Evolutionary conservation across 2,888 invertebrate species (phyloP), one percentile per base, ranked within the genome.

Genomic region (Anticlea derivata): DNA sequence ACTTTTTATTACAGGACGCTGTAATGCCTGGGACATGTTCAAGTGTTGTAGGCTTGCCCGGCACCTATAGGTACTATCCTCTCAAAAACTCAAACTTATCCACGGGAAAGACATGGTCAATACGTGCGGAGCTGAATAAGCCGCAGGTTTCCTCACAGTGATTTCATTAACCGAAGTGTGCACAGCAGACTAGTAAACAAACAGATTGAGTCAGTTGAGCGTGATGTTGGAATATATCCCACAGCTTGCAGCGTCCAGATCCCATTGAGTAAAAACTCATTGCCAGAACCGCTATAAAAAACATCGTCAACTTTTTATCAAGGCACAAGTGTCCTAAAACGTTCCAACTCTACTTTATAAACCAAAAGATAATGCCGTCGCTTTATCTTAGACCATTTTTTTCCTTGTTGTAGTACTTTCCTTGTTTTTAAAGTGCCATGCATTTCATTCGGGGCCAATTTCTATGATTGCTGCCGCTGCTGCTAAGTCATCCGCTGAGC

Each of bases 371-470:
- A 34, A 23, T 17, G 17, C 17, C 17, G 4, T 17, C 31, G 26
- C 26, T 26, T 26, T 27, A 31, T 26, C 31, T 13, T 39, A 20
- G 10, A 27, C 5, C 7, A 26, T 11, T 38, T 47, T 31, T 47
- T 39, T 7, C 37, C n/a, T n/a, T n/a, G n/a, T 22, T 12, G 7
- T 29, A 35, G 20, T 11, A 29, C 6, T 45, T 12, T 27, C 23
- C 29, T 40, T 29, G 40, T 40, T 40, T 23, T 11, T n/a, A 30
- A 12, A 39, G 41, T 23, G 31, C 31, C 31, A 24, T 47, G 11
- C 31, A 47, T 24, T 47, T 39, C 30, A 31, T 37, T 46, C 24
- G 29, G 24, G 40, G 27, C 27, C 34, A 48, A 48, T 48, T 48
- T 40, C 40, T 40, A 22, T 29, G 34, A 40, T 48, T 17, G 17